These are phyloP conservation scores for Dryobates pubescens DNA, from an alignment of 2,797 vertebrate species.

Conservation along the genomic window DNA sequence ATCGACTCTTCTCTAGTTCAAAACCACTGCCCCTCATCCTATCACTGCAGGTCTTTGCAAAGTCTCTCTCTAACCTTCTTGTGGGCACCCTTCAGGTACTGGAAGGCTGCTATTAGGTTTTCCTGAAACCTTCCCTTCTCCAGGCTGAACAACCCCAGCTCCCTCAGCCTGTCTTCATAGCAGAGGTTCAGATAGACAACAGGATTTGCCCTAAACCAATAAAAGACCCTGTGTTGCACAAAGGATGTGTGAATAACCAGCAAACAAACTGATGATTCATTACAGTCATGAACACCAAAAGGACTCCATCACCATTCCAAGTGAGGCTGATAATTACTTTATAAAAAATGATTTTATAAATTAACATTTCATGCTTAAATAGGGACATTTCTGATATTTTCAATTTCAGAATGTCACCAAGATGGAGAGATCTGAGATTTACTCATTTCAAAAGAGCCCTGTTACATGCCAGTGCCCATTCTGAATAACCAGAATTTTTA, in stretches of 20 bases:
- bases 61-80: no score
- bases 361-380: constrained; percentile 17
- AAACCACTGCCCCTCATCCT: no score
- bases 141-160: no score
- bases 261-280: constrained; percentile 27
- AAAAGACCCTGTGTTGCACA: neutral
- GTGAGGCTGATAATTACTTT: constrained; percentile 26
- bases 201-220: no score
- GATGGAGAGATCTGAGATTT: constrained; percentile 51
- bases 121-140: no score
- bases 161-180: no score
- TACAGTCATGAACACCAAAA: constrained; percentile 21
- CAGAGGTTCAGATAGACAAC: no score
- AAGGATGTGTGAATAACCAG: constrained; percentile 40
- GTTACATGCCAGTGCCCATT: constrained; percentile 7
- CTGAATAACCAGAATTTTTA: constrained; percentile 51
- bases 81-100: neutral
- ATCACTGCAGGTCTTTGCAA: no score
- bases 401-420: constrained; percentile 69
- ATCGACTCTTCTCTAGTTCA: no score
- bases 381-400: constrained; percentile 61
- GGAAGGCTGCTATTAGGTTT: no score
- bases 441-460: constrained; percentile 28
- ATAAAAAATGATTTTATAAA: no score
- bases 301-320: constrained; percentile 30